These are phyloP conservation scores for Cardiocondyla obscurior DNA, from an alignment of 1,140 invertebrate species.

Conservation along the genomic window DNA sequence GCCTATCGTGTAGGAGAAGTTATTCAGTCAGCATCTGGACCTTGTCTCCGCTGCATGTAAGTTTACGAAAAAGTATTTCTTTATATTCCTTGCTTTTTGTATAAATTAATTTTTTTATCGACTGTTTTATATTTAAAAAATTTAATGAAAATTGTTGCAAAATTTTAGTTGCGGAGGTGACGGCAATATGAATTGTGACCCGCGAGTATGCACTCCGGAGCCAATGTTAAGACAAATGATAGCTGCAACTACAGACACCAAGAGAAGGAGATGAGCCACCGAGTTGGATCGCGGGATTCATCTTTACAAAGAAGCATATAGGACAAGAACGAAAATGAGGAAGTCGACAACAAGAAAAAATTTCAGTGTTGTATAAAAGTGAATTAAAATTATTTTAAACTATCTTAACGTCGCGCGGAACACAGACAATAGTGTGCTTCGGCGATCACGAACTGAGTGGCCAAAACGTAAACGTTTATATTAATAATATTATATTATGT, in stretches of 20 bases:
- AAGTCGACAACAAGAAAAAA: slow-evolving; percentile 54
- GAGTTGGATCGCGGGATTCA: slow-evolving; percentile 53
- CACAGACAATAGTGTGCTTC: slow-evolving; percentile 81
- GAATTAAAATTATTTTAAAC: slow-evolving; percentile 81
- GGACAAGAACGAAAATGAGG: slow-evolving; percentile 4
- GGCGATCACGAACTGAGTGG: slow-evolving; percentile 82
- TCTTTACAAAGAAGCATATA: slow-evolving; percentile 41
- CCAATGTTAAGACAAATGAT: slow-evolving; percentile 95
- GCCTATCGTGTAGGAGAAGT: slow-evolving; percentile 93
- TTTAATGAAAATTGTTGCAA: slow-evolving; percentile 32
- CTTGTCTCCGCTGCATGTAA: slow-evolving; percentile 96
- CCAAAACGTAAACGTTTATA: slow-evolving; percentile 84
- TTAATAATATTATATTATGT: slow-evolving; percentile 81
- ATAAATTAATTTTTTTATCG: background rate
- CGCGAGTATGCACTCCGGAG: slow-evolving; percentile 93
- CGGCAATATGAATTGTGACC: slow-evolving; percentile 97
- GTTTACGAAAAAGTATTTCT: slow-evolving; percentile 78
- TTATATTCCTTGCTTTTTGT: background rate
- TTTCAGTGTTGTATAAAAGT: slow-evolving; percentile 82
- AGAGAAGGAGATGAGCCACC: slow-evolving; percentile 89
- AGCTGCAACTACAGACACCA: slow-evolving; percentile 87
- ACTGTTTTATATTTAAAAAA: background rate
- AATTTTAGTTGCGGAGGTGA: slow-evolving; percentile 91
- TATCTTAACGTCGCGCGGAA: slow-evolving; percentile 79
- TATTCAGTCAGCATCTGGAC: slow-evolving; percentile 93